Evolutionary conservation across 2,797 vertebrate species (phyloP).

Genomic region (Perdix hodgsoniae): DNA sequence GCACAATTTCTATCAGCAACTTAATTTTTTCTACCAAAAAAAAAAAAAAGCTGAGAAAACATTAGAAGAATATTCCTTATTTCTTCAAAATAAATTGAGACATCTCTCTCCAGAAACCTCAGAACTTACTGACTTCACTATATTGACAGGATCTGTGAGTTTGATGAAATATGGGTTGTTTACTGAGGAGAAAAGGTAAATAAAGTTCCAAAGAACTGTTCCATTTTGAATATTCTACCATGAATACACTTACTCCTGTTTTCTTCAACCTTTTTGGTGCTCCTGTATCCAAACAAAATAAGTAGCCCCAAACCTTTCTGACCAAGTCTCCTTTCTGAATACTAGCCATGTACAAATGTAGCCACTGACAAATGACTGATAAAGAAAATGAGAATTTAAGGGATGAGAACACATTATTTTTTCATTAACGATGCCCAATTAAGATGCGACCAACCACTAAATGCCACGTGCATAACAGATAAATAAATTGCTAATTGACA

Average conservation of each 20-base stretch:
- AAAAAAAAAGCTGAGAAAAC: neutral
- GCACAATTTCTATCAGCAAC: neutral
- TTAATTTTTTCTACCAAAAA: neutral
- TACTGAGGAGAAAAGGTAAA: neutral
- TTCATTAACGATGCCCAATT: neutral
- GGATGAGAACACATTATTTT: neutral
- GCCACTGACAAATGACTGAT: neutral
- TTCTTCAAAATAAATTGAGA: neutral
- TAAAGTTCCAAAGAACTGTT: neutral
- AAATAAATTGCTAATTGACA: neutral
- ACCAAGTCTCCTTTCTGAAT: neutral
- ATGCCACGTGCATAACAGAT: neutral
- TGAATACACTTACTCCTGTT: neutral
- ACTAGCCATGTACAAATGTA: too few relatives aligned
- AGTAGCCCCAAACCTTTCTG: neutral
- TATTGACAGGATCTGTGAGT: neutral
- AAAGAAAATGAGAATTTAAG: neutral
- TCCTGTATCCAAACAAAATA: neutral
- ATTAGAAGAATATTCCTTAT: neutral
- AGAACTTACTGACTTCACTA: neutral
- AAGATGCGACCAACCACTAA: neutral
- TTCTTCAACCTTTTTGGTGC: neutral
- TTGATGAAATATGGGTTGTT: neutral
- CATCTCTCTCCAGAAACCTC: neutral
- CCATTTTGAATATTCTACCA: rapidly evolving